Percentiles rank a stretch among this genome's conserved stretches.
These are phyloP conservation scores for Cephonodes hylas DNA, from an alignment of 2,888 invertebrate genomes.

Conservation along the genomic window DNA sequence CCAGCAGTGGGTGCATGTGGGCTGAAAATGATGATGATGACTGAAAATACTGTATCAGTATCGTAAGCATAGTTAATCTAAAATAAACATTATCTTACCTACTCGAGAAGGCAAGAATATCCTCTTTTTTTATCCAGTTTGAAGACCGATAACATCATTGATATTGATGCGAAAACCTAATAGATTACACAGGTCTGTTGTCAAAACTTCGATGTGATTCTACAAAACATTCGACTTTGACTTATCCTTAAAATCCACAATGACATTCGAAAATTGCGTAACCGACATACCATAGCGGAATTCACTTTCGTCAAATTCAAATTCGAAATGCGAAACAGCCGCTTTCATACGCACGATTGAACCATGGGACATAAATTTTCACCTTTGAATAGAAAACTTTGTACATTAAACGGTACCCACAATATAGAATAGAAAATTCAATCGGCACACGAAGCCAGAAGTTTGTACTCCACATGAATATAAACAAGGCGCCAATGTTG, in stretches of 20 bases:
- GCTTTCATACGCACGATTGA: constrained; percentile 35
- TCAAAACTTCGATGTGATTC: too few species aligned
- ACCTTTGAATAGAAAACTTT: constrained; percentile 39
- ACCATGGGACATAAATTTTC: constrained; percentile 35
- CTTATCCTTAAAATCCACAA: neutral
- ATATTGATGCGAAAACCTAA: too few species aligned
- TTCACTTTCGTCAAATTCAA: constrained; percentile 42
- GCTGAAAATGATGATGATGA: too few species aligned
- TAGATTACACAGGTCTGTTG: too few species aligned
- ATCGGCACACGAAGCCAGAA: constrained; percentile 59
- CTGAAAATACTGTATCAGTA: too few species aligned
- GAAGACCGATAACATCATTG: too few species aligned
- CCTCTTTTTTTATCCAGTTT: too few species aligned
- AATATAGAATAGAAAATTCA: constrained; percentile 44
- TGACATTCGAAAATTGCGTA: constrained; percentile 22
- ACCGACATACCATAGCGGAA: constrained; percentile 23
- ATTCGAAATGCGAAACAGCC: constrained; percentile 22
- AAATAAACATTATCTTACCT: too few species aligned
- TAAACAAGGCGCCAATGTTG: constrained; percentile 52
- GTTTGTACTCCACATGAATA: constrained; percentile 49
- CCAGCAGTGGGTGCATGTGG: too few species aligned
- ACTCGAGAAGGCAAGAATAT: too few species aligned
- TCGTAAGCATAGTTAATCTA: too few species aligned
- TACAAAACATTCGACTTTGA: too few species aligned
- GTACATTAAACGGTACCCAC: constrained; percentile 34